Base-by-base conservation (phyloP, 1,140 invertebrate genomes). In the Lepidostoma basale region DNA sequence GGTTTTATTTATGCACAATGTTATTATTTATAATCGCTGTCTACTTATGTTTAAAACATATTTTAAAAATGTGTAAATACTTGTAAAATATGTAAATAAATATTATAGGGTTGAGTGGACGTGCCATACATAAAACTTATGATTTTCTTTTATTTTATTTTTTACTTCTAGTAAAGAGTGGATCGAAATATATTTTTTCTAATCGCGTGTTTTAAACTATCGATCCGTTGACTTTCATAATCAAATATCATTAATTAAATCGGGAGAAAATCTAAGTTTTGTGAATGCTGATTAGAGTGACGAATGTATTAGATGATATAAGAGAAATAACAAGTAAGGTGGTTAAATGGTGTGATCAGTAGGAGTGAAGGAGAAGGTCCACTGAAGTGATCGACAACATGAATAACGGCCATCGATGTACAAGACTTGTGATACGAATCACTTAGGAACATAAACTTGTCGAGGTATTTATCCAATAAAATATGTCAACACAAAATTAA, bases 31-130 rank as follows among this genome's bases (percentile, higher is more conserved):
- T 56, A 56, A 12, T 23, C 12, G 45, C 45, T 23, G 25, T 18
- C 45, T 49, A 49, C 45, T 49, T 25, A 49, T 49, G 45, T 49
- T 49, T 23, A 20, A 56, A 56, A 56, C 52, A 56, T 56, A 56
- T 56, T 56, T 33, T 56, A 18, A 30, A 56, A 56, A 56, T 56
- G 20, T 56, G 52, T 56, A 56, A 56, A 56, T 56, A 56, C 14
- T 30, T 56, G 52, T 56, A 56, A 30, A 56, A 14, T 30, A 33
- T 56, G 52, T 56, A 56, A 30, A 56, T 56, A 56, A 25, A 8
- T 22, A 6, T 33, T 56, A 20, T 56, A 30, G 33, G 25, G 26
- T 9, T 28, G 52, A 4, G 8, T 56, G 26, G 20, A 56, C 4
- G 52, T 56, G 26, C 14, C 23, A 56, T 49, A 23, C 22, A 4